Evolutionary conservation across 2,113 vertebrate genomes (phyloP).

Genomic region (Pseudolaguvia tuberculata): DNA sequence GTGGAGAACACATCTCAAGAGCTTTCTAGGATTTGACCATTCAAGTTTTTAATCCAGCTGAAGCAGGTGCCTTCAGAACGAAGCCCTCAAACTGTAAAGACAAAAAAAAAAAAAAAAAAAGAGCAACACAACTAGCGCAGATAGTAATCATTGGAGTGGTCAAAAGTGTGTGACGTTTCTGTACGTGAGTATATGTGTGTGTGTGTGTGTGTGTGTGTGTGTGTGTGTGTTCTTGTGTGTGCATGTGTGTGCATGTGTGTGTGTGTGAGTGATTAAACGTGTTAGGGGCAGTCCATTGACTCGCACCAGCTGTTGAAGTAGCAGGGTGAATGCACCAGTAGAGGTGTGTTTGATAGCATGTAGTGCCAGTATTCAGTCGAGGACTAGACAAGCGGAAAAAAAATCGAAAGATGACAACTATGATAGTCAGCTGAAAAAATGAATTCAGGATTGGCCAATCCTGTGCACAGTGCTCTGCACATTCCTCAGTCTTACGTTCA

Average conservation of each 20-base stretch:
- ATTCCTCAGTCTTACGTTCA: conserved; percentile 74
- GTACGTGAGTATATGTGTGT: not conserved
- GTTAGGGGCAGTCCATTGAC: conserved; percentile 33
- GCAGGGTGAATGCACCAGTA: conserved; percentile 3
- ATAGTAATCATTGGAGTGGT: not conserved
- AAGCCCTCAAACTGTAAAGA: not conserved
- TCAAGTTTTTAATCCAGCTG: not conserved
- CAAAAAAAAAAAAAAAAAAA: not conserved
- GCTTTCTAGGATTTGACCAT: conserved; percentile 46
- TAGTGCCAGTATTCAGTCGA: conserved; percentile 15
- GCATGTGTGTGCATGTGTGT: conserved; percentile 24
- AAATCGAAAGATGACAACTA: conserved; percentile 84
- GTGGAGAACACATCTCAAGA: conserved; percentile 4
- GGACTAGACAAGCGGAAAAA: conserved; percentile 16
- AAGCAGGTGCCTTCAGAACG: conserved; percentile 36
- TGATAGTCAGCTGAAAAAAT: conserved; percentile 86
- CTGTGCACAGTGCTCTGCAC: conserved; percentile 78
- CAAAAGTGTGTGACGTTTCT: not conserved
- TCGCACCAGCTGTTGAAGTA: conserved; percentile 40
- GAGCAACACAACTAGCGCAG: conserved; percentile 7
- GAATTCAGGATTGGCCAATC: conserved; percentile 87
- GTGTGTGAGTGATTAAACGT: conserved; percentile 11
- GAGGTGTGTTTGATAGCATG: conserved; percentile 6
- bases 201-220: conserved; percentile 26
- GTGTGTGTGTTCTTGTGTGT: not conserved